Percentiles rank a stretch among this genome's conserved stretches.
Conservation (phyloP, 2,888 invertebrate species). For the Gymnoscelis rufifasciata region DNA sequence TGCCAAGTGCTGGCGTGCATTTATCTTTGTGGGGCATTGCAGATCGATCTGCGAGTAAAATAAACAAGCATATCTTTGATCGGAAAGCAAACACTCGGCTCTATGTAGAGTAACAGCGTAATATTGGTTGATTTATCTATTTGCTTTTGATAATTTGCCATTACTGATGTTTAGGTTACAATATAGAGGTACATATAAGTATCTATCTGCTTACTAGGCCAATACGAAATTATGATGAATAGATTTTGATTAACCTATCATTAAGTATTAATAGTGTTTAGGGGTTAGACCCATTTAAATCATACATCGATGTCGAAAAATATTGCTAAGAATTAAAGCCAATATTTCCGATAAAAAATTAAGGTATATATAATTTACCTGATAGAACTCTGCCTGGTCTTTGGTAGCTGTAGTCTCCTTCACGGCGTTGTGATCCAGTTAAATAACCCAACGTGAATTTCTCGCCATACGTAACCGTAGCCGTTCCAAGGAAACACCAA, state of each 20-base stretch:
- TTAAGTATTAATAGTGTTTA: too few species aligned
- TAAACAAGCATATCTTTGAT: conserved; percentile 25
- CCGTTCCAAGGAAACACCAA: conserved; percentile 46
- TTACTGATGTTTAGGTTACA: too few species aligned
- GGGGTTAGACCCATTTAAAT: too few species aligned
- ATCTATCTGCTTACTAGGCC: conserved; percentile 20
- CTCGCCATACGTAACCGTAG: conserved; percentile 55
- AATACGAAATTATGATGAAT: conserved; percentile 24
- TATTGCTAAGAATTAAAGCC: too few species aligned
- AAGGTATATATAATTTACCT: conserved; percentile 33
- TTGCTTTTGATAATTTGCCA: not conserved
- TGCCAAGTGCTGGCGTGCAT: conserved; percentile 42
- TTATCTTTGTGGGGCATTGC: conserved; percentile 39
- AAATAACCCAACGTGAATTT: conserved; percentile 89
- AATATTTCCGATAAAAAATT: too few species aligned
- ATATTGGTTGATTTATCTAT: not conserved
- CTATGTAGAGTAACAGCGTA: conserved; percentile 9
- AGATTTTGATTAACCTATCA: conserved; percentile 12
- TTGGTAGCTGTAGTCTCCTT: conserved; percentile 88
- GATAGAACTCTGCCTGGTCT: conserved; percentile 84
- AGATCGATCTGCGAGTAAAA: conserved; percentile 30
- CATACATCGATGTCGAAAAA: too few species aligned
- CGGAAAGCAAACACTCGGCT: conserved; percentile 20
- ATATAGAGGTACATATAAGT: too few species aligned
- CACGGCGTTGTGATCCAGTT: conserved; percentile 89